Evolutionary conservation across 2,797 vertebrate species (phyloP).

Genomic region (Sebastes matsubarae): DNA sequence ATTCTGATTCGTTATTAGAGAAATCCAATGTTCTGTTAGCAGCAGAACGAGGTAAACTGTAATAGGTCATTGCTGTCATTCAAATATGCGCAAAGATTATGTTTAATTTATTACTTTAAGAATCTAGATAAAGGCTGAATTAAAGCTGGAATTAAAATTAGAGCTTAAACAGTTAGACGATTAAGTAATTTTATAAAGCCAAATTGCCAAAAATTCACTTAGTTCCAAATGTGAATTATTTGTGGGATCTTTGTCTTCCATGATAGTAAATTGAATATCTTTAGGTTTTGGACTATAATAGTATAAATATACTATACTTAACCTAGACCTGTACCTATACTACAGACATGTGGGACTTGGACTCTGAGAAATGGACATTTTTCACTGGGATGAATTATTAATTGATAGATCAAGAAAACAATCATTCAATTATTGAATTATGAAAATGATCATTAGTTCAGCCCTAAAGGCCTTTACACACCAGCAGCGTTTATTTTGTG

Average conservation of each 20-base stretch:
- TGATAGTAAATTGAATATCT: background rate
- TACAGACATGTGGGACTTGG: background rate
- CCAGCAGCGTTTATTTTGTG: too few species aligned
- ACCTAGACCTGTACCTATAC: too few species aligned
- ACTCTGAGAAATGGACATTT: background rate
- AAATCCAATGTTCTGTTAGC: background rate
- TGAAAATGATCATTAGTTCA: background rate
- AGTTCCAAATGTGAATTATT: background rate
- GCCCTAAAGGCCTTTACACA: background rate
- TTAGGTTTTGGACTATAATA: background rate
- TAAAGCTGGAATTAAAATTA: background rate
- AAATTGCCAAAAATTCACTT: background rate
- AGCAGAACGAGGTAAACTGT: conserved; percentile 5
- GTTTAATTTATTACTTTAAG: background rate
- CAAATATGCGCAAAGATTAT: conserved; percentile 10
- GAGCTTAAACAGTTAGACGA: background rate
- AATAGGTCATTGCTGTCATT: conserved; percentile 36
- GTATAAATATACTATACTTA: too few species aligned
- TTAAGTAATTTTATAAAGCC: background rate
- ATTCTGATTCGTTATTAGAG: background rate
- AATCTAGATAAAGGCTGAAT: background rate
- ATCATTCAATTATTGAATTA: background rate
- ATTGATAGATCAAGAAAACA: background rate
- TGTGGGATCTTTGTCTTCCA: background rate
- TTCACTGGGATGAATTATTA: background rate